phyloP scores from a whole-genome alignment of 2,113 vertebrate genomes.

The Arenaria interpres region DNA sequence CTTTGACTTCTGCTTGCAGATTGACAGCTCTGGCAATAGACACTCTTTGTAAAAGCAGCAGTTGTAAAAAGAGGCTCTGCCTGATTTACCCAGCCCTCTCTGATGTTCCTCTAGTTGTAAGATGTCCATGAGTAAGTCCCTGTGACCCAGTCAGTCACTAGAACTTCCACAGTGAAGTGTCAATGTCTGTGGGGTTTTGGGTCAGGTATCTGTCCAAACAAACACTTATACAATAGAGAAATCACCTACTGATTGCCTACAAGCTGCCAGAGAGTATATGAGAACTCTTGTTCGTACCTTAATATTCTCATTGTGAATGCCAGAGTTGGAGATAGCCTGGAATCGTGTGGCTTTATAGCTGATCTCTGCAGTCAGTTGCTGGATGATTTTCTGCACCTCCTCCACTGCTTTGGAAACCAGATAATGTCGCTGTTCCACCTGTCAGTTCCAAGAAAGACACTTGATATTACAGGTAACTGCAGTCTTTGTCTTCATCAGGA shows the following conservation, averaged over 20 bases:
- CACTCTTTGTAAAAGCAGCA: neutral
- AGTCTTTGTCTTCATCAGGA: neutral
- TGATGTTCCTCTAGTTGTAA: neutral
- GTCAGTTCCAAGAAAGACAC: conserved; percentile 2
- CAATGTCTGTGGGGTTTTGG: neutral
- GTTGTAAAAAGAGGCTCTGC: neutral
- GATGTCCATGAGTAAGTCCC: neutral
- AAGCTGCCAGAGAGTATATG: neutral
- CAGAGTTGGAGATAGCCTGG: conserved; percentile 79
- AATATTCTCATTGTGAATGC: conserved; percentile 78
- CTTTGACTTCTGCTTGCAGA: conserved; percentile 19
- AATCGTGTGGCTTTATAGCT: conserved; percentile 81
- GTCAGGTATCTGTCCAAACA: neutral
- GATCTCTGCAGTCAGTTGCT: conserved; percentile 78
- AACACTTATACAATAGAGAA: neutral
- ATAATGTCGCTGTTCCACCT: conserved; percentile 76
- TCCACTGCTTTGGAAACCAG: conserved; percentile 77
- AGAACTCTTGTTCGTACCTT: conserved; percentile 68
- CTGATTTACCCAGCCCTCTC: neutral
- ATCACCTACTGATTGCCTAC: neutral
- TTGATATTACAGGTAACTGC: neutral
- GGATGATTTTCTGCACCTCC: conserved; percentile 79
- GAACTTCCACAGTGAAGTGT: neutral
- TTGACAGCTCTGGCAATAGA: conserved; percentile 30
- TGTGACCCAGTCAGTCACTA: neutral